Evolutionary conservation across 2,888 invertebrate genomes (phyloP), one percentile per base, ranked within the genome.

Genomic region (Acanthosepion pharaonis): DNA sequence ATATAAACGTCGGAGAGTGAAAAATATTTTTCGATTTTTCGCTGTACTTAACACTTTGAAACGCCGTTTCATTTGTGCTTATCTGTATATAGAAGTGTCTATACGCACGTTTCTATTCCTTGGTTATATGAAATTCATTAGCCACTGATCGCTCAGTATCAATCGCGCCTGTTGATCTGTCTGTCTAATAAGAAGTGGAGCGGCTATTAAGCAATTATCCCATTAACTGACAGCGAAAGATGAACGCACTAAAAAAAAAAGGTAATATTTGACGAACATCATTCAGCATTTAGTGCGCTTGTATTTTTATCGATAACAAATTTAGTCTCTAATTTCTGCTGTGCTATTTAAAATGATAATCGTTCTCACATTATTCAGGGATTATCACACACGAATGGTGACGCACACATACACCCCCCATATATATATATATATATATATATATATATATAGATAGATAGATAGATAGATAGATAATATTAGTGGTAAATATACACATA

Each of bases 261-360:
- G n/a, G 9, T 28, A 28, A n/a, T 3, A 78, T 78, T 78, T 78
- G 78, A 5, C 28, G 28, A n/a, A 9, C 78, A n/a, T 28, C 25
- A n/a, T n/a, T 5, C 78, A 78, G 25, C 78, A 28, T 78, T 28
- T 78, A 78, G 28, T 78, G n/a, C 11, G 42, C 42, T 78, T 78
- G n/a, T 78, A 78, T 78, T 78, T 78, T 78, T 78, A 78, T 78
- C 78, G 78, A 78, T 78, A 78, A 78, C 28, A 78, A 78, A 78
- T 78, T 78, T 78, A 78, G 78, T 78, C 78, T 9, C 25, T 78
- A 78, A 78, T 78, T 78, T 78, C 28, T 78, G 78, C 78, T 28
- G 28, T 23, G 11, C 78, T 78, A 78, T 78, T 78, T 78, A 28
- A 78, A 25, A 6, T n/a, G 5, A n/a, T 78, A 9, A 78, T 78